Evolutionary conservation across 2,113 vertebrate genomes (phyloP).

Genomic region (Orycteropus afer): DNA sequence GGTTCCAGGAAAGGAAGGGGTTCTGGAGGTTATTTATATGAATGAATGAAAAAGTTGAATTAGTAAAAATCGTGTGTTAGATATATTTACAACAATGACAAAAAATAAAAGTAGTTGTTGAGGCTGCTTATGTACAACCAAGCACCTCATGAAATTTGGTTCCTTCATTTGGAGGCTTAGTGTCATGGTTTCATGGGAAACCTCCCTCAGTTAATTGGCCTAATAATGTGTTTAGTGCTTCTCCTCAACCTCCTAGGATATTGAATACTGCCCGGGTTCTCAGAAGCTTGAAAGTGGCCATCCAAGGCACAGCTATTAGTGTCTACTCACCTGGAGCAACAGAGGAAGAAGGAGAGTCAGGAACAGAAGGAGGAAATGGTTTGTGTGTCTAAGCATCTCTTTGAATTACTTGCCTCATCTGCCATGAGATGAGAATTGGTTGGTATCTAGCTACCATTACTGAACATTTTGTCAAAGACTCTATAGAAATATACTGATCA

Average conservation of each 20-base stretch:
- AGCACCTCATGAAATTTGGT: background rate
- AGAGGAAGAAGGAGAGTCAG: too few species aligned
- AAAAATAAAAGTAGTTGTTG: background rate
- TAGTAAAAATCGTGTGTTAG: background rate
- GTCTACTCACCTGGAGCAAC: too few species aligned
- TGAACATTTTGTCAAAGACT: too few species aligned
- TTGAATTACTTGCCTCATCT: too few species aligned
- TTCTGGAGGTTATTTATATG: fast-evolving
- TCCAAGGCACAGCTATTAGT: background rate
- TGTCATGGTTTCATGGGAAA: background rate
- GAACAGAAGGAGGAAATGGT: too few species aligned
- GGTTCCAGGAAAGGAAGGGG: fast-evolving
- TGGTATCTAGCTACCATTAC: too few species aligned
- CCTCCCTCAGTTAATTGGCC: background rate
- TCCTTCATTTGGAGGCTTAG: background rate
- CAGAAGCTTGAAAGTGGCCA: background rate
- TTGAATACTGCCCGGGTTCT: background rate
- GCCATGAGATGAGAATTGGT: too few species aligned
- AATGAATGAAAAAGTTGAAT: fast-evolving
- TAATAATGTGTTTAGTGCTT: background rate
- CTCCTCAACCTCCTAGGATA: background rate
- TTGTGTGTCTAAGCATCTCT: too few species aligned
- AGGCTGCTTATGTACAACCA: background rate
- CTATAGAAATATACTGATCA: too few species aligned
- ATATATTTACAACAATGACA: background rate